Percentiles rank a stretch among this genome's conserved stretches.
Conservation (phyloP, 2,797 vertebrate species). For the Phoxinus dragarum region DNA sequence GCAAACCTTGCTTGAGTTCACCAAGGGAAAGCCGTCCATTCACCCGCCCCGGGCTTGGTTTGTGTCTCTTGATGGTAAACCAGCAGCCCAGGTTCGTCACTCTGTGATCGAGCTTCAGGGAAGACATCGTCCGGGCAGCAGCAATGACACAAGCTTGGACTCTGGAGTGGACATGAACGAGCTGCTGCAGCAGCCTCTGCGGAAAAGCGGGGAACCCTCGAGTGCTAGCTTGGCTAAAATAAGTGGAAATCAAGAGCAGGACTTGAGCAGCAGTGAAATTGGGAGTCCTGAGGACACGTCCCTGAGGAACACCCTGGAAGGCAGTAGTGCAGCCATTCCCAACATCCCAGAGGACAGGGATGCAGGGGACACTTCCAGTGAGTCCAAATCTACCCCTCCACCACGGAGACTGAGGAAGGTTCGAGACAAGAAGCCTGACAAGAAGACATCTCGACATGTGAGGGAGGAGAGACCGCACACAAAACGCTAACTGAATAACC, state of each 20-base stretch:
- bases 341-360: constrained; percentile 83
- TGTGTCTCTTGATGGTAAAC: constrained; percentile 93
- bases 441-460: constrained; percentile 87
- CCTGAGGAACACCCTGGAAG: constrained; percentile 85
- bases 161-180: constrained; percentile 98
- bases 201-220: constrained; percentile 85
- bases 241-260: constrained; percentile 86
- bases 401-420: constrained; percentile 81
- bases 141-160: constrained; percentile 95
- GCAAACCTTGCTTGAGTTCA: constrained; percentile 90
- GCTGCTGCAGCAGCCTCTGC: constrained; percentile 81
- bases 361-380: constrained; percentile 78
- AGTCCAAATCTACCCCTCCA: constrained; percentile 79
- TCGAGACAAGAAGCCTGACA: constrained; percentile 83
- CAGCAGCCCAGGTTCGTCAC: constrained; percentile 90
- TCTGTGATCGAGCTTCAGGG: constrained; percentile 93
- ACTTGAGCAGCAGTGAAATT: constrained; percentile 93
- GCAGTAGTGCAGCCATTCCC: constrained; percentile 81
- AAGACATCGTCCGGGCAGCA: constrained; percentile 84
- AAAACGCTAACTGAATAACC: constrained; percentile 68
- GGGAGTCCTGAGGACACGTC: constrained; percentile 91
- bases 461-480: constrained; percentile 86
- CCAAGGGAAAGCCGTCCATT: constrained; percentile 85
- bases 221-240: constrained; percentile 82
- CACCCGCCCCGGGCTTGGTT: constrained; percentile 93